These are phyloP conservation scores for Rhingia campestris DNA, from an alignment of 2,888 invertebrate species.

Conservation along the genomic window DNA sequence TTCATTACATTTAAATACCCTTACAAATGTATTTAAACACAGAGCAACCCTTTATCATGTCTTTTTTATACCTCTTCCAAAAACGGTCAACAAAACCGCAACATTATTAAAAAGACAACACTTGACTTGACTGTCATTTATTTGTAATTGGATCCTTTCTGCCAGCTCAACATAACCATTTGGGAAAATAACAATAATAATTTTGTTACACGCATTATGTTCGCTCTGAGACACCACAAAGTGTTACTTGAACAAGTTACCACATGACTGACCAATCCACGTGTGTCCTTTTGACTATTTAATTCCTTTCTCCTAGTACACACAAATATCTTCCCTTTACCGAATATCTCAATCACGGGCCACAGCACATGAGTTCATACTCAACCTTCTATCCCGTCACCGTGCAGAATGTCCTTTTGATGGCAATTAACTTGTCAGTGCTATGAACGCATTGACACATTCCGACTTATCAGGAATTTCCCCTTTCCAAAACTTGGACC, in stretches of 20 bases:
- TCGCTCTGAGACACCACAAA: constrained; percentile 52
- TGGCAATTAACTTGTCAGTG: constrained; percentile 72
- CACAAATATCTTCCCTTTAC: neutral
- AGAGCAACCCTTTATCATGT: no score
- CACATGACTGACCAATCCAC: constrained; percentile 59
- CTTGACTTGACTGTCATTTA: constrained; percentile 75
- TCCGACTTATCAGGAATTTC: constrained; percentile 41
- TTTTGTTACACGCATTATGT: constrained; percentile 44
- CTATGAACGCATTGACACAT: constrained; percentile 51
- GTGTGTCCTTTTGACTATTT: constrained; percentile 47
- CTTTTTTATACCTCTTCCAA: no score
- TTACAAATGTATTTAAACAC: no score
- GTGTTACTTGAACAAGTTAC: constrained; percentile 60
- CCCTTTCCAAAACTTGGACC: neutral
- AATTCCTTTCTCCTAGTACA: constrained; percentile 42
- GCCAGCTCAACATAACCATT: constrained; percentile 1
- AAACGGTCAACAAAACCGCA: constrained; percentile 61
- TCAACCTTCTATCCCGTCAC: constrained; percentile 32
- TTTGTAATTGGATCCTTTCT: neutral
- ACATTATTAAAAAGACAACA: constrained; percentile 78
- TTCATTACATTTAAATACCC: no score
- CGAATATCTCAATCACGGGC: constrained; percentile 58
- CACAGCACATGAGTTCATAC: constrained; percentile 25
- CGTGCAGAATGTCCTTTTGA: constrained; percentile 44
- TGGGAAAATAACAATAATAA: constrained; percentile 23